Evolutionary conservation across 1,140 invertebrate genomes (phyloP).

Genomic region (Drosophila repleta): DNA sequence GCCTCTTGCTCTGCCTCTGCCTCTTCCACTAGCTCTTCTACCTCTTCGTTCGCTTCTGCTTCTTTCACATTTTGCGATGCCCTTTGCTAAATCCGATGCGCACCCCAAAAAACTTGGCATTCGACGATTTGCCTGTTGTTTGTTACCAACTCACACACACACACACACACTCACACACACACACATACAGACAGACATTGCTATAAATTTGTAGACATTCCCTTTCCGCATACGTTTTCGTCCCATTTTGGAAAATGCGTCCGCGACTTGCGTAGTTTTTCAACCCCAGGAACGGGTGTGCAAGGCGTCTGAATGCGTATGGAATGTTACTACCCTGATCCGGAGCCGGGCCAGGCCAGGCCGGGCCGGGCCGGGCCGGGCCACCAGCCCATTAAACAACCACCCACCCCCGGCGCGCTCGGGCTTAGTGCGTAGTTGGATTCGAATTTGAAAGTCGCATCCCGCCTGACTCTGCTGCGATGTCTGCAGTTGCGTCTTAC

Average conservation of each 20-base stretch:
- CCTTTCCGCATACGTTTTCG: conserved; percentile 16
- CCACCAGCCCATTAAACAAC: not conserved
- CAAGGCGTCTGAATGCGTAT: conserved; percentile 23
- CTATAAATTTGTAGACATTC: conserved; percentile 24
- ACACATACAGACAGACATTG: not conserved
- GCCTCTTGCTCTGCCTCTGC: not conserved
- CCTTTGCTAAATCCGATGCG: conserved; percentile 55
- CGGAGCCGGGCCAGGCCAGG: not conserved
- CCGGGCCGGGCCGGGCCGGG: not conserved
- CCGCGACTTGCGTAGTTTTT: conserved; percentile 51
- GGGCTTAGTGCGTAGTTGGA: conserved; percentile 45
- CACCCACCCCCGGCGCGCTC: conserved; percentile 29
- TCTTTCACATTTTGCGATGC: conserved; percentile 26
- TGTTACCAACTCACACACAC: conserved; percentile 56
- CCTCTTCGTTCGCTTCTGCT: too few relatives aligned
- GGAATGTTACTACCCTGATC: conserved; percentile 14
- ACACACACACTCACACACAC: conserved; percentile 17
- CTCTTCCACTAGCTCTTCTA: too few relatives aligned
- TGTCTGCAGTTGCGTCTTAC: conserved; percentile 3
- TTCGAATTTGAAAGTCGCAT: conserved; percentile 47
- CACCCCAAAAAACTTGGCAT: conserved; percentile 55
- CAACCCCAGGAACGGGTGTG: conserved; percentile 51
- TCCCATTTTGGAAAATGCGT: conserved; percentile 63
- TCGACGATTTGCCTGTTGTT: conserved; percentile 18
- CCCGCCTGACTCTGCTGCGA: not conserved